Evolutionary conservation across 35 echinoderm and acorn worm species (phyloP).

Genomic region (Acanthaster planci): DNA sequence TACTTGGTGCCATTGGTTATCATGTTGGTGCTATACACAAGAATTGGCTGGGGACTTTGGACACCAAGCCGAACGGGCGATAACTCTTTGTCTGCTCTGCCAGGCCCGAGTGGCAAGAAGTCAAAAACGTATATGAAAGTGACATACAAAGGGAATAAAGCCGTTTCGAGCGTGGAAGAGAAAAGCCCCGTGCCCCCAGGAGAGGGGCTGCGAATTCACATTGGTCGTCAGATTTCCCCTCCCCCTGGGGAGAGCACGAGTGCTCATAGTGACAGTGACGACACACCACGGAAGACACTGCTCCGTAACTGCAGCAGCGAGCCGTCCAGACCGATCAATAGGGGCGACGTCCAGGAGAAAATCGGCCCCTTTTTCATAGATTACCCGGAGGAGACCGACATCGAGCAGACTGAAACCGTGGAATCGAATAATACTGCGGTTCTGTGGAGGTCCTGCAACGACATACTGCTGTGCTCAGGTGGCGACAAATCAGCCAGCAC

Average conservation of each 20-base stretch:
- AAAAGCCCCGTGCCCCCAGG: background rate
- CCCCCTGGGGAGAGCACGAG: background rate
- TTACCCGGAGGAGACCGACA: conserved; percentile 24
- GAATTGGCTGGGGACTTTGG: conserved; percentile 71
- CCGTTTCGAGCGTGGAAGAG: background rate
- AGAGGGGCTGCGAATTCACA: background rate
- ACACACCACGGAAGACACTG: background rate
- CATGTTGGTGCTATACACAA: conserved; percentile 78
- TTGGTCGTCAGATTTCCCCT: background rate
- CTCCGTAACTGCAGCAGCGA: background rate
- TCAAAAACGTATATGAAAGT: background rate
- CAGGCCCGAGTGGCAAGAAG: background rate
- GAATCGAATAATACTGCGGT: conserved; percentile 9
- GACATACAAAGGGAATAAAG: conserved; percentile 11
- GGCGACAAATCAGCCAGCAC: background rate
- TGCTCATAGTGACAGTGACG: background rate
- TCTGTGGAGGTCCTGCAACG: conserved; percentile 31
- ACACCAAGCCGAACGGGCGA: conserved; percentile 28
- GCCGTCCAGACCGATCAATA: background rate
- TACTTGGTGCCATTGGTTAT: conserved; percentile 72
- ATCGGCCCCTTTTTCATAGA: conserved; percentile 62
- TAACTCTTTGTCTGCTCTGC: background rate
- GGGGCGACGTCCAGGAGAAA: conserved; percentile 6
- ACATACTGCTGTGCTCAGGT: background rate
- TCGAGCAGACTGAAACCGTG: background rate